Conservation (phyloP, 1,140 invertebrate species). For the Habropoda laboriosa region DNA sequence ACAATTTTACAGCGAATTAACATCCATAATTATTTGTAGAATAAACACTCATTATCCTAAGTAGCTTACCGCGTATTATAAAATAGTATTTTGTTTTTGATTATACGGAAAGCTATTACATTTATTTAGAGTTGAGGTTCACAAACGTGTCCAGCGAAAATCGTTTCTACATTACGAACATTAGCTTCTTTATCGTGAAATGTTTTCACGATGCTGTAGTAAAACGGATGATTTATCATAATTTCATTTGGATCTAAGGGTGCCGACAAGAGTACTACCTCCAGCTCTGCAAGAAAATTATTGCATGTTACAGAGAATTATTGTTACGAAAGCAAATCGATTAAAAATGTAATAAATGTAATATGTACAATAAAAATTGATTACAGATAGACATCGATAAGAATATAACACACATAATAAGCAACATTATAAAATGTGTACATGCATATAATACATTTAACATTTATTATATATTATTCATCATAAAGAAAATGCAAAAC, state of each 20-base stretch:
- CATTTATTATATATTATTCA: no score
- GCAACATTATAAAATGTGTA: no score
- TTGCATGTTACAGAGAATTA: no score
- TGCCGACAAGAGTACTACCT: no score
- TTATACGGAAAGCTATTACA: background rate
- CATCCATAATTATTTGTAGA: background rate
- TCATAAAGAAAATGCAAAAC: background rate
- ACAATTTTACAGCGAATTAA: background rate
- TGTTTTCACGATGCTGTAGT: conserved; percentile 43
- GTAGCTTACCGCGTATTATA: no score
- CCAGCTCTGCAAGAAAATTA: no score
- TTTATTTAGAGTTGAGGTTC: background rate
- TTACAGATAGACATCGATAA: background rate
- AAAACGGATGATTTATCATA: conserved; percentile 51
- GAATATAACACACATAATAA: no score
- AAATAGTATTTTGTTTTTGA: background rate
- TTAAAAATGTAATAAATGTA: conserved; percentile 34
- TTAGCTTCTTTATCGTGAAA: background rate
- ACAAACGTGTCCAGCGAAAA: background rate
- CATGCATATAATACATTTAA: no score
- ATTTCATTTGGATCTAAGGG: background rate
- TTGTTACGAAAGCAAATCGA: no score
- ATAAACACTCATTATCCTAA: no score
- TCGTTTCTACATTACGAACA: background rate
- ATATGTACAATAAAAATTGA: background rate